Percentiles rank a stretch among this genome's conserved stretches.
Evolutionary conservation across 1,140 invertebrate genomes (phyloP).

Genomic region (Drosophila lowei): DNA sequence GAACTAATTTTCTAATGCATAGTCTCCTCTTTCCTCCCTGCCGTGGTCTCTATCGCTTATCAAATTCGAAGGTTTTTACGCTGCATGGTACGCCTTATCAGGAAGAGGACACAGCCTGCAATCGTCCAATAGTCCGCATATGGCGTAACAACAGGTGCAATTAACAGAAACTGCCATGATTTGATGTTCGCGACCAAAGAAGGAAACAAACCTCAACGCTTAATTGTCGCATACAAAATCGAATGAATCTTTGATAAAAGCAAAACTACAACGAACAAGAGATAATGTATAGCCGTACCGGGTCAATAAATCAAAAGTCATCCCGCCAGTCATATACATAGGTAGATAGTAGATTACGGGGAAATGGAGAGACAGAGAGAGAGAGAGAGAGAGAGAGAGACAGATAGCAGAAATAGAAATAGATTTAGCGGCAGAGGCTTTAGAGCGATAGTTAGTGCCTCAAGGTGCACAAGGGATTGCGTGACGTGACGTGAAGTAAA

Average conservation of each 20-base stretch:
- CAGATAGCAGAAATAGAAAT: neutral
- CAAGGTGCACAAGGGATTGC: slow-evolving; percentile 17
- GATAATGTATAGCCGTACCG: slow-evolving; percentile 27
- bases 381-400: neutral
- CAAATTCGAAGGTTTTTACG: neutral
- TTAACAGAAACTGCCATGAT: slow-evolving; percentile 18
- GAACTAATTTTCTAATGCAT: no score
- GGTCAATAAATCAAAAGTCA: slow-evolving; percentile 55
- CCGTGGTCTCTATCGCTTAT: neutral
- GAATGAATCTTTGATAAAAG: slow-evolving; percentile 45
- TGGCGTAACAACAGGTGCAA: slow-evolving; percentile 26
- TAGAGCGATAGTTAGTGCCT: neutral
- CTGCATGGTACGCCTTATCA: slow-evolving; percentile 17
- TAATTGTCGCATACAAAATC: slow-evolving; percentile 39
- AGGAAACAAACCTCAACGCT: slow-evolving; percentile 7
- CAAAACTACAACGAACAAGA: slow-evolving; percentile 6
- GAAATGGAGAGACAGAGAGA: slow-evolving; percentile 6
- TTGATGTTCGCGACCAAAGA: slow-evolving; percentile 7
- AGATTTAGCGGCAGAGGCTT: slow-evolving; percentile 1
- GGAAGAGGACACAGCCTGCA: slow-evolving; percentile 4
- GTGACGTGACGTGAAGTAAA: slow-evolving; percentile 12
- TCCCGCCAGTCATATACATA: slow-evolving; percentile 2
- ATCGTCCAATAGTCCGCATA: neutral
- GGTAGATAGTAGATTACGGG: slow-evolving; percentile 1
- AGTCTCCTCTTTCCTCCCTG: neutral